Evolutionary conservation across 2,113 vertebrate genomes (phyloP).

Genomic region (Bos indicus): DNA sequence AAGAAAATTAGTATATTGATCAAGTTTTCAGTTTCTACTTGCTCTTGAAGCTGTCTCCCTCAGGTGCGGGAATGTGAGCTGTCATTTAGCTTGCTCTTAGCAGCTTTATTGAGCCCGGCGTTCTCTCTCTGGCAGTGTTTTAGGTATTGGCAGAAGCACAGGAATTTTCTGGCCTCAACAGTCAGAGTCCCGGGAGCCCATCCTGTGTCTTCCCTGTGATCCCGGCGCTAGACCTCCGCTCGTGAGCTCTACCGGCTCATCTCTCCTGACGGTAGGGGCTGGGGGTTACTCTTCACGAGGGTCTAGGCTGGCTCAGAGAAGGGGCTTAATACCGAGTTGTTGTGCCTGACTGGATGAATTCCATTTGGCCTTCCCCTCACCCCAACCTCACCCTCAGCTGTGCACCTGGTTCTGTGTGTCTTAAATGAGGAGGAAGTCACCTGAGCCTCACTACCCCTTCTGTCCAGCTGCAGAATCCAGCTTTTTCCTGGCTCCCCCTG

Average conservation of each 20-base stretch:
- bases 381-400: background rate
- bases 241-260: background rate
- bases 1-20: background rate
- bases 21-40: background rate
- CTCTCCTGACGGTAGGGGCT: background rate
- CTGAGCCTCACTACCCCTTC: background rate
- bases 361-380: background rate
- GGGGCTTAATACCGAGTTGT: background rate
- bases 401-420: background rate
- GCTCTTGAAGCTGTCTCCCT: background rate
- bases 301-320: background rate
- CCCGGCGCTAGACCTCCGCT: background rate
- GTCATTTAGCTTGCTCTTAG: background rate
- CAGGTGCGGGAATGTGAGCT: background rate
- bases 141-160: background rate
- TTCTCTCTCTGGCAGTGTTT: background rate
- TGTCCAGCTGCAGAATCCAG: background rate
- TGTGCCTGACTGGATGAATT: background rate
- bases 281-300: background rate
- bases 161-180: background rate
- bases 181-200: background rate
- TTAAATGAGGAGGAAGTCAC: background rate
- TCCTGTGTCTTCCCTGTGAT: background rate
- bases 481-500: slow-evolving; percentile 41
- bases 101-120: background rate